These are phyloP conservation scores for Cepphus grylle DNA, from an alignment of 2,113 vertebrate genomes.

Conservation along the genomic window DNA sequence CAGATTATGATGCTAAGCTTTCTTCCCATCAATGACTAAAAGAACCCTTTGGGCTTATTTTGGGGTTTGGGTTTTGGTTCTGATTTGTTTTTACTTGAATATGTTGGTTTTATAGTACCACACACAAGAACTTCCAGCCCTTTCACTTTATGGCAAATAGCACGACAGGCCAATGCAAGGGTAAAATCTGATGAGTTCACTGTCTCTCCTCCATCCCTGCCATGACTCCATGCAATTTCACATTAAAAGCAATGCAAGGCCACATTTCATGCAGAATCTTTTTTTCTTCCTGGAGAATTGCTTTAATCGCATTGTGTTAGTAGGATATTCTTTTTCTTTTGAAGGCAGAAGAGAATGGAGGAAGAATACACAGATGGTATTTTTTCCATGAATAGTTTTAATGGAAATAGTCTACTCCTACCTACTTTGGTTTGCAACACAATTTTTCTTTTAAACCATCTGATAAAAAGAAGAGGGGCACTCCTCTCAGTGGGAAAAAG, in stretches of 20 bases:
- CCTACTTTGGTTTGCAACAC: background rate
- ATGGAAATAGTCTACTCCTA: background rate
- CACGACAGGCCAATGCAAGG: background rate
- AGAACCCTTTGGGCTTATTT: background rate
- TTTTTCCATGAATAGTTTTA: background rate
- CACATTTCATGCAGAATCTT: background rate
- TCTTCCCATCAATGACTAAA: background rate
- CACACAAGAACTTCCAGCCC: background rate
- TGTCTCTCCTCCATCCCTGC: background rate
- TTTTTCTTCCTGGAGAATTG: background rate
- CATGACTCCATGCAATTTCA: background rate
- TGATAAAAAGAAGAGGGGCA: background rate
- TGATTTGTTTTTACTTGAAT: background rate
- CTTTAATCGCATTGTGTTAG: background rate
- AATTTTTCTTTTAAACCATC: background rate
- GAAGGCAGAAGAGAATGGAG: background rate
- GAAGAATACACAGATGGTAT: background rate
- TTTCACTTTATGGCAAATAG: background rate
- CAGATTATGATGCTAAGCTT: background rate
- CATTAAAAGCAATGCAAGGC: background rate
- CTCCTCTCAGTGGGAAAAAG: background rate
- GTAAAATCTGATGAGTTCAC: background rate
- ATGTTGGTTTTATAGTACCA: background rate
- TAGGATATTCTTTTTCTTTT: background rate
- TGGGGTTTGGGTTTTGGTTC: background rate